Evolutionary conservation across 2,113 vertebrate genomes (phyloP).

Genomic region (Prunella fulvescens): DNA sequence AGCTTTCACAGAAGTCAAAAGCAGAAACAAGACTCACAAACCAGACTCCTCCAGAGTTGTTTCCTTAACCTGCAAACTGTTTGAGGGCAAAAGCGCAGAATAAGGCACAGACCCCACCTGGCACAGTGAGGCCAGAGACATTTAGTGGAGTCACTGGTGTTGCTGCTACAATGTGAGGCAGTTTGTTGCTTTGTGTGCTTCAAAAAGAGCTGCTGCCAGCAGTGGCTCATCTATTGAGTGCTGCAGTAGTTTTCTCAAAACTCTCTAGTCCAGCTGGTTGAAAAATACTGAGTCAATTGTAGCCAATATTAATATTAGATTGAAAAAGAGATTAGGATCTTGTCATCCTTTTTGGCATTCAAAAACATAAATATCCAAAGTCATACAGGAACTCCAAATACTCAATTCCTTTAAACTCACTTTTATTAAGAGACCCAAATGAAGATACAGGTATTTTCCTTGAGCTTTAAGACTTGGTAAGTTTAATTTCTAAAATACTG

Average conservation of each 20-base stretch:
- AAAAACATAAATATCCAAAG: not conserved
- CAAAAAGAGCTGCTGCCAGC: not conserved
- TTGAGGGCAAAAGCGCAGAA: rapidly evolving
- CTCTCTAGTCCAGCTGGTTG: not conserved
- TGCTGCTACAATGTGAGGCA: not conserved
- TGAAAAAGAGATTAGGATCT: not conserved
- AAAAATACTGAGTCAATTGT: not conserved
- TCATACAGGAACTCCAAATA: not conserved
- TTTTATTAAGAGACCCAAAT: not conserved
- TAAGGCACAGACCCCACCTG: not conserved
- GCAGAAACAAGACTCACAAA: not conserved
- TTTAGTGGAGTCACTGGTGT: not conserved
- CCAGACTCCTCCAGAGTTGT: not conserved
- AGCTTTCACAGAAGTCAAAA: not conserved
- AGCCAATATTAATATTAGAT: not conserved
- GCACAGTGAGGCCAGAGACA: not conserved
- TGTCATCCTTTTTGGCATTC: not conserved
- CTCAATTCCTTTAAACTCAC: not conserved
- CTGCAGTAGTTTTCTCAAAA: not conserved
- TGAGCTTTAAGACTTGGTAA: not conserved
- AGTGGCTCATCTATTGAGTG: not conserved
- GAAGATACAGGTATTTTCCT: not conserved
- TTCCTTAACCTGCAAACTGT: not conserved
- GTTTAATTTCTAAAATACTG: not conserved
- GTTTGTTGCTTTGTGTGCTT: not conserved